Evolutionary conservation across 2,888 invertebrate species (phyloP).

Genomic region (Agrochola litura): DNA sequence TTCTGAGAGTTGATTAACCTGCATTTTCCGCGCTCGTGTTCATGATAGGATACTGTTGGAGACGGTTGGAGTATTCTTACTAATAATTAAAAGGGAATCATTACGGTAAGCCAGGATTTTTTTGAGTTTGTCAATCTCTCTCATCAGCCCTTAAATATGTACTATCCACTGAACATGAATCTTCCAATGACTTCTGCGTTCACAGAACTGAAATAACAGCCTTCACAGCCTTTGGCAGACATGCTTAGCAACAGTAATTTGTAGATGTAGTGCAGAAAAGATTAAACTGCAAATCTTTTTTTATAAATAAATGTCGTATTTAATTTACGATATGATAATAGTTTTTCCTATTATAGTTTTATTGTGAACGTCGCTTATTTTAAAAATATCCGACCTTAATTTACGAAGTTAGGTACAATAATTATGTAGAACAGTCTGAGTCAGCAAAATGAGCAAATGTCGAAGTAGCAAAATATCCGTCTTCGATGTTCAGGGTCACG

Average conservation of each 20-base stretch:
- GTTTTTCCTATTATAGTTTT: background rate
- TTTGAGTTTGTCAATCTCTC: background rate
- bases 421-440: conserved; percentile 31
- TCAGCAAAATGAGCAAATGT: conserved; percentile 28
- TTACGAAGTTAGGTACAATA: conserved; percentile 8
- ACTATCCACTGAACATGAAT: background rate
- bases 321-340: background rate
- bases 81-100: background rate
- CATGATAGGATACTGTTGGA: background rate
- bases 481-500: conserved; percentile 52
- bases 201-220: background rate
- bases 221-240: background rate
- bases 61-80: background rate
- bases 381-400: conserved; percentile 12
- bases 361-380: conserved; percentile 18
- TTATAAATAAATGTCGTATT: background rate
- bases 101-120: background rate
- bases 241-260: background rate
- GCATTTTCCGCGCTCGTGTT: background rate
- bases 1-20: background rate
- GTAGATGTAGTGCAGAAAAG: background rate
- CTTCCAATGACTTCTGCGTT: background rate
- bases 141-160: background rate
- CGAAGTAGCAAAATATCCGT: conserved; percentile 23
- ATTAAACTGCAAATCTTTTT: background rate